Evolutionary conservation across 2,113 vertebrate species (phyloP).

Genomic region (Nesospiza acunhae): DNA sequence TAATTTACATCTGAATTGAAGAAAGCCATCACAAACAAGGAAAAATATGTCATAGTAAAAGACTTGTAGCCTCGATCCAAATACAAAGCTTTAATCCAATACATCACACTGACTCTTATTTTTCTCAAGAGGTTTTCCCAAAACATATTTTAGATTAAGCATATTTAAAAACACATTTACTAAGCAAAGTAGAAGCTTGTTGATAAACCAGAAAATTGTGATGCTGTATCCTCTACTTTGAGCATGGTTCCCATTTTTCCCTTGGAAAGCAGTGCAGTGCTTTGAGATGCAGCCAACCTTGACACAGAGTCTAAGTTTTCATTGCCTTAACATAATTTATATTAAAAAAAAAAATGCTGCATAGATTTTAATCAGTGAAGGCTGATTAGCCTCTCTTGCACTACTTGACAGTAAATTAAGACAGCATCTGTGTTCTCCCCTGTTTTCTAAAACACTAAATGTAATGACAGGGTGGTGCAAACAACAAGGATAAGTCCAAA

Average conservation of each 20-base stretch:
- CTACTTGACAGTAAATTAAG: neutral
- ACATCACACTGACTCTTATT: neutral
- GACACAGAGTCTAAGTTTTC: neutral
- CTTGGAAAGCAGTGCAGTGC: neutral
- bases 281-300: neutral
- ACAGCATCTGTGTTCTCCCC: neutral
- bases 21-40: slow-evolving; percentile 19
- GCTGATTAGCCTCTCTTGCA: neutral
- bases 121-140: neutral
- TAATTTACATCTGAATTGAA: slow-evolving; percentile 59
- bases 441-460: neutral
- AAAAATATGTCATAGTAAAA: slow-evolving; percentile 49
- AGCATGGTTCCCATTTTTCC: neutral
- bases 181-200: neutral
- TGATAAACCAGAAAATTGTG: neutral
- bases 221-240: neutral
- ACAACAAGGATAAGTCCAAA: neutral
- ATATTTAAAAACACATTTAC: neutral
- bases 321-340: neutral
- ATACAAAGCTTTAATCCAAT: neutral
- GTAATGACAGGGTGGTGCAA: neutral
- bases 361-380: neutral
- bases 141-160: neutral
- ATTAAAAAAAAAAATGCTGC: neutral
- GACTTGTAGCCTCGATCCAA: neutral